Evolutionary conservation across 2,113 vertebrate genomes (phyloP).

Genomic region (Campylomormyrus numenius): DNA sequence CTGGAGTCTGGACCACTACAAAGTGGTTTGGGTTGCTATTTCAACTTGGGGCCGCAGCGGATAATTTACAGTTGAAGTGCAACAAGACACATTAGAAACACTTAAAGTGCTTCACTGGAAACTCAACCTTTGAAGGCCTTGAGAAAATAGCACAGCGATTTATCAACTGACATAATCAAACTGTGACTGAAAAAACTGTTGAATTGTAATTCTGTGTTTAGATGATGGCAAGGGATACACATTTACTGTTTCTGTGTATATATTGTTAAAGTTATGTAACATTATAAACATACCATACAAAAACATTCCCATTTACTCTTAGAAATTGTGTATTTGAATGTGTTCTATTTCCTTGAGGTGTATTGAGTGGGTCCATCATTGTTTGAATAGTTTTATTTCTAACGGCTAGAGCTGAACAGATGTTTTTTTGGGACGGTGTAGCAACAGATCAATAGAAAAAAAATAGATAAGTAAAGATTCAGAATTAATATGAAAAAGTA

Average conservation of each 20-base stretch:
- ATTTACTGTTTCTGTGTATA: not conserved
- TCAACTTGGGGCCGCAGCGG: not conserved
- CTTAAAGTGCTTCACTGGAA: not conserved
- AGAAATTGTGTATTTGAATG: not conserved
- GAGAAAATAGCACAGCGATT: not conserved
- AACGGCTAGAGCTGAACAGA: not conserved
- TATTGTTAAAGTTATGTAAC: not conserved
- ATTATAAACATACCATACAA: not conserved
- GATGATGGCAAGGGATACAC: not conserved
- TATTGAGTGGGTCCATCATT: not conserved
- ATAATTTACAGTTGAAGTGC: constrained; percentile 6
- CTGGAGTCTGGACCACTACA: not conserved
- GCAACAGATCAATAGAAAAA: not conserved
- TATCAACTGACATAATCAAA: not conserved
- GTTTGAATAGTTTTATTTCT: not conserved
- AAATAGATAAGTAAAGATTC: not conserved
- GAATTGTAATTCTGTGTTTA: not conserved
- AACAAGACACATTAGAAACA: constrained; percentile 7
- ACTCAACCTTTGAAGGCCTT: not conserved
- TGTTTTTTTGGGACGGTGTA: not conserved
- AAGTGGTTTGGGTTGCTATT: not conserved
- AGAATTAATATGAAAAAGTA: not conserved
- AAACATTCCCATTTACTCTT: not conserved
- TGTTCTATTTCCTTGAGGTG: not conserved
- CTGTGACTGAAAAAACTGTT: not conserved